A percentile compares a stretch with the other conserved stretches of the same genome.
These are phyloP conservation scores for Phortica okadai DNA, from an alignment of 2,888 invertebrate species.

Conservation along the genomic window DNA sequence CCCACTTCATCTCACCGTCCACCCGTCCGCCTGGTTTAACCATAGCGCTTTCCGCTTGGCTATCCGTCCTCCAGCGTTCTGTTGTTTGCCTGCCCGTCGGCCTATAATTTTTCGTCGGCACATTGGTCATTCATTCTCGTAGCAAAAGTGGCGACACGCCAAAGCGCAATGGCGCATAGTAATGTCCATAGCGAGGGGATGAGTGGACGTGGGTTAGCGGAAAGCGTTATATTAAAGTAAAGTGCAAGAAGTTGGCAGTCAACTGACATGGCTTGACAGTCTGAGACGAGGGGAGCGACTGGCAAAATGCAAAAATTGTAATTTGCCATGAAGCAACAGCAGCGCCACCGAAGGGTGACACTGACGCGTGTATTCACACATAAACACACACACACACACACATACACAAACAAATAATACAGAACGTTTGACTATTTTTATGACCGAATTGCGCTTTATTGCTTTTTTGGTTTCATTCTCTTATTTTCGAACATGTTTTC, in stretches of 20 bases:
- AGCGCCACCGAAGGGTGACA: neutral
- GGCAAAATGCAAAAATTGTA: constrained; percentile 67
- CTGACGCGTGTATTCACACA: neutral
- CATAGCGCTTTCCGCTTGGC: neutral
- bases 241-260: constrained; percentile 44
- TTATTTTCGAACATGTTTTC: constrained; percentile 31
- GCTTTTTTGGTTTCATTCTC: constrained; percentile 50
- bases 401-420: constrained; percentile 13
- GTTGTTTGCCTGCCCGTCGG: neutral
- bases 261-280: constrained; percentile 32
- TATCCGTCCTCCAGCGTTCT: neutral
- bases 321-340: constrained; percentile 56
- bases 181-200: neutral
- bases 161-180: constrained; percentile 51
- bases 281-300: constrained; percentile 26
- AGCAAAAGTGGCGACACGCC: constrained; percentile 65
- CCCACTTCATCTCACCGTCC: neutral
- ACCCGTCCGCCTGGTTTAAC: neutral
- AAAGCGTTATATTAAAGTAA: neutral
- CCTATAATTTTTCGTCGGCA: constrained; percentile 9
- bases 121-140: constrained; percentile 65
- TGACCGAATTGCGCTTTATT: constrained; percentile 73
- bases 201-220: neutral
- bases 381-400: neutral
- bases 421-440: constrained; percentile 66